phyloP scores from a whole-genome alignment of 2,888 invertebrate species.

The Trachelus tabidus region DNA sequence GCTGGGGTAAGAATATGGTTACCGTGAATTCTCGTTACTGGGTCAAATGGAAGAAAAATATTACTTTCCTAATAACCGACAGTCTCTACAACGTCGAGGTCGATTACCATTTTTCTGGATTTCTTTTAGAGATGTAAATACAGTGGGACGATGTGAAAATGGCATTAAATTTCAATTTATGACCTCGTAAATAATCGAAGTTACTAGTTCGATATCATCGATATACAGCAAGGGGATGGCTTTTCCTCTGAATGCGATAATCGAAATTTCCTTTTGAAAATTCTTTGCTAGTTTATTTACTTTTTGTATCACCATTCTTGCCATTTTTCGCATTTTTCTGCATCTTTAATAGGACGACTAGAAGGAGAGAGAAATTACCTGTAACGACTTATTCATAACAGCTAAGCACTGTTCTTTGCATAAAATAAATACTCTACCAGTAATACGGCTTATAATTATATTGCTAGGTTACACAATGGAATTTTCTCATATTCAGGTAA shows the following conservation, averaged over 20 bases:
- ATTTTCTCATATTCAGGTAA: background rate
- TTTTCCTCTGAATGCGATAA: background rate
- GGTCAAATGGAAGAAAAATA: background rate
- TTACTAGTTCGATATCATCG: background rate
- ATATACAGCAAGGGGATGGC: background rate
- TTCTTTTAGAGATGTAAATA: background rate
- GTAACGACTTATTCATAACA: background rate
- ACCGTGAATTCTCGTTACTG: background rate
- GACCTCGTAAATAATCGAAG: background rate
- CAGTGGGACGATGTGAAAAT: background rate
- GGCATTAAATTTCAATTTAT: background rate
- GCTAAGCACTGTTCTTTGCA: background rate
- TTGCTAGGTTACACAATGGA: background rate
- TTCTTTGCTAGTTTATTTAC: background rate
- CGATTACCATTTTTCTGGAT: background rate
- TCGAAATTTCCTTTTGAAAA: background rate
- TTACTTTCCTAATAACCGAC: background rate
- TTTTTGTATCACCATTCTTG: background rate
- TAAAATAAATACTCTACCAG: background rate
- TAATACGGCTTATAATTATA: background rate
- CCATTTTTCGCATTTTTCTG: background rate
- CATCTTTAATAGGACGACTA: background rate
- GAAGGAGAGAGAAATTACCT: background rate
- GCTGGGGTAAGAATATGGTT: background rate
- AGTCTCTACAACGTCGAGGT: background rate